phyloP scores from a whole-genome alignment of 2,113 vertebrate genomes.

The Laterallus jamaicensis region DNA sequence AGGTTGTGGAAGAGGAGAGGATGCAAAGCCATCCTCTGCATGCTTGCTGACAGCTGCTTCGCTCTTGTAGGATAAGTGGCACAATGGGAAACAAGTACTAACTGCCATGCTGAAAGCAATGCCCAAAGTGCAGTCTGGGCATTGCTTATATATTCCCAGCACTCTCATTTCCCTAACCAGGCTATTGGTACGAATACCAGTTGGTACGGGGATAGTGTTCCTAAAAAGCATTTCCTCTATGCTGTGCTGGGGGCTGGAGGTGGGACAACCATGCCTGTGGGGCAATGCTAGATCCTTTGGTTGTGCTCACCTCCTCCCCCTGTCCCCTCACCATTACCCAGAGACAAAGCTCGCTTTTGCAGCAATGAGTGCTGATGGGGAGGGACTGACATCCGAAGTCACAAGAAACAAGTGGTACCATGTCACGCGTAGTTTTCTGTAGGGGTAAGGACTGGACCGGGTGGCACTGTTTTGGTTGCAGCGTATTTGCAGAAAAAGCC shows the following conservation, averaged over 20 bases:
- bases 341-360: neutral
- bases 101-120: neutral
- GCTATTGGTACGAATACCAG: neutral
- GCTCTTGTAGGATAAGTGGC: neutral
- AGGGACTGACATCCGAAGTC: neutral
- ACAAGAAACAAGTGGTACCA: rapidly evolving
- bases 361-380: neutral
- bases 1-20: constrained; percentile 45
- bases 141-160: neutral
- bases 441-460: neutral
- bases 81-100: neutral
- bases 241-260: rapidly evolving
- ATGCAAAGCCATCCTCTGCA: constrained; percentile 9
- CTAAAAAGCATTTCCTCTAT: neutral
- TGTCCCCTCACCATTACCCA: rapidly evolving
- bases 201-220: neutral
- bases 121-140: neutral
- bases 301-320: rapidly evolving
- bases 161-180: neutral
- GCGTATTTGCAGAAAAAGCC: neutral
- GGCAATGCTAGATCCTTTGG: neutral
- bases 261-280: rapidly evolving
- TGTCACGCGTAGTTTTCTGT: neutral
- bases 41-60: neutral
- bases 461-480: neutral